Percentiles rank a stretch among this genome's conserved stretches.
Conservation (phyloP, 2,113 vertebrate genomes). For the Pithys albifrons region DNA sequence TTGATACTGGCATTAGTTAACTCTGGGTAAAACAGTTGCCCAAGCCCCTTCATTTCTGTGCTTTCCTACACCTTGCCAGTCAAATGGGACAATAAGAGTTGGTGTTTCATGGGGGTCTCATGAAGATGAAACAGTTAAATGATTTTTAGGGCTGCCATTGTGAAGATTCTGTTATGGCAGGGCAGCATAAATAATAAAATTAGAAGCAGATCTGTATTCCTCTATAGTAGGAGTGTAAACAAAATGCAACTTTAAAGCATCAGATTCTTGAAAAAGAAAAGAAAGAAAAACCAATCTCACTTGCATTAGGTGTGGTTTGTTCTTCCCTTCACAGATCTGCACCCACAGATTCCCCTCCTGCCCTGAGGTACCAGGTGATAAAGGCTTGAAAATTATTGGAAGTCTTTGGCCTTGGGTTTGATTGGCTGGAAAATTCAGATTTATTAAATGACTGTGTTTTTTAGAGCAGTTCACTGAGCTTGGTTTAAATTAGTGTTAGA, state of each 20-base stretch:
- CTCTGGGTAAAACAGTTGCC: not conserved
- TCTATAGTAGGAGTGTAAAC: not conserved
- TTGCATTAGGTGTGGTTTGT: not conserved
- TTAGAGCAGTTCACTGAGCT: not conserved
- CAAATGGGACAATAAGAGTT: not conserved
- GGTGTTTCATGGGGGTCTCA: not conserved
- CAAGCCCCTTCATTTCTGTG: not conserved
- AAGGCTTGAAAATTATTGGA: not conserved
- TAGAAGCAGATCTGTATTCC: not conserved
- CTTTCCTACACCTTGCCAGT: not conserved
- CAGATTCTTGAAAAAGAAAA: not conserved
- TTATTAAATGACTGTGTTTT: slow-evolving; percentile 17
- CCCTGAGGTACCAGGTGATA: not conserved
- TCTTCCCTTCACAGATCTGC: not conserved
- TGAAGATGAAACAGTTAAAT: not conserved
- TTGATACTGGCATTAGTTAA: not conserved
- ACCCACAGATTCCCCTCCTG: not conserved
- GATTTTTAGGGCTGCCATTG: not conserved
- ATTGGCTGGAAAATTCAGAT: slow-evolving; percentile 33
- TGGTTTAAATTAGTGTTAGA: slow-evolving; percentile 51
- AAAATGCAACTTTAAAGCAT: not conserved
- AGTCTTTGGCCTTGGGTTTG: not conserved
- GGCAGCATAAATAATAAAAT: not conserved
- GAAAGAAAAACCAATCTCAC: not conserved
- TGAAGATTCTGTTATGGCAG: not conserved